Base-by-base conservation (phyloP, 1,140 invertebrate genomes). In the Eumaeus atala region DNA sequence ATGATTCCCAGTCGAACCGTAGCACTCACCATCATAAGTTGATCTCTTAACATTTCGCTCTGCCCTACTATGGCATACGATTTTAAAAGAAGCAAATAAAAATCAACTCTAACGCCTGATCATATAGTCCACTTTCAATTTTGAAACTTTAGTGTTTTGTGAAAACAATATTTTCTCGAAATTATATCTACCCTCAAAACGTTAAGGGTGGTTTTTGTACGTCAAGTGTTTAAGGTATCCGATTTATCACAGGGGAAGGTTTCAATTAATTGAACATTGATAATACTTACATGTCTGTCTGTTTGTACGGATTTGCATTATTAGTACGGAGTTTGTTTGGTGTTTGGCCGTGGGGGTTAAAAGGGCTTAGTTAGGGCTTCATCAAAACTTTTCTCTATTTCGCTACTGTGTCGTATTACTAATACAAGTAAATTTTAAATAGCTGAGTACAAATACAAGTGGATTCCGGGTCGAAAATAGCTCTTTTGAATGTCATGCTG, bases 231-330 rank as follows among this genome's bases (percentile, higher is more conserved):
- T 1, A 16, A 44, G 17, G 40, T 9, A 9, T 44, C 17, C 16
- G 40, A 16, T 44, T 44, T 17, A 44, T 44, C 40, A 17, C 40
- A 16, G 17, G 40, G 40, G 40, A 44, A 44, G 40, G 40, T 44
- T 44, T 44, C 40, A 44, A 44, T 44, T 44, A 44, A 44, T 44
- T 44, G 40, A 16, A 16, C 40, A 44, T 44, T 44, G 40, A 16
- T 14, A 44, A 44, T 44, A 44, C 40, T 44, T 16, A 16, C 17
- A 16, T 16, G 17, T 16, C 14, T 44, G 40, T 44, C 40, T 44
- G 40, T 44, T 44, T 44, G 40, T 44, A 14, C 40, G 40, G 40
- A 44, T 44, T 44, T 44, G 16, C 40, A 44, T 44, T 44, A 44
- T 44, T 44, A 44, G 40, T 44, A 6, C 21, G 21, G 40, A 44